Evolutionary conservation across 2,888 invertebrate genomes (phyloP), one percentile per base, ranked within the genome.

Genomic region (Timema cristinae): DNA sequence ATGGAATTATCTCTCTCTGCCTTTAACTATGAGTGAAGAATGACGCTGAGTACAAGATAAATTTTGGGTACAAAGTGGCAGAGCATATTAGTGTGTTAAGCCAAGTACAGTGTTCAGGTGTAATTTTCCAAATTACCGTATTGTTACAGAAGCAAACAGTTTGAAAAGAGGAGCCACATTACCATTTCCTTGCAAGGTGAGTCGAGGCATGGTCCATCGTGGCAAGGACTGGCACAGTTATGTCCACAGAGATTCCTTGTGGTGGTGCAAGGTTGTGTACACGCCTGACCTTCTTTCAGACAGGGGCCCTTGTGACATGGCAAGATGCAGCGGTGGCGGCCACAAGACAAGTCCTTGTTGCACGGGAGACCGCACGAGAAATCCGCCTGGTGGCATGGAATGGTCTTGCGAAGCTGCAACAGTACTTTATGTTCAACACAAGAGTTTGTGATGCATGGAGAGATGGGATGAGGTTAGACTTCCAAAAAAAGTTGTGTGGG

Each of bases 291-390:
- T 68, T 85, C 83, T 73, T 85, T 83, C 73, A 90, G 87, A 76
- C 94, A 94, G 0, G 85, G 81, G 0, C 91, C 92, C 67, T 88
- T 85, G 80, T 97, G 96, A 79, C 96, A 97, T 4, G 86, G 88
- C 76, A 88, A 87, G 71, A 88, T 88, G 81, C 98, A 98, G 69
- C 88, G 90, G 81, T 98, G 98, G 32, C 90, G 88, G 0, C 91
- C 91, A 80, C 97, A 98, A 0, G 88, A 84, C 77, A 98, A 82
- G 0, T 88, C 87, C 78, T 91, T 92, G 68, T 89, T 90, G 81
- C 98, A 98, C 0, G 93, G 89, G 76, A 93, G 82, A 0, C 98
- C 98, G 82, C 98, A 98, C 4, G 95, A 95, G 79, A 97, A 91
- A 79, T 92, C 92, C 51, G 89, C 89, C 81, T 92, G 88, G 76